Conservation (phyloP, 2,113 vertebrate species). For the Phaethornis superciliosus region DNA sequence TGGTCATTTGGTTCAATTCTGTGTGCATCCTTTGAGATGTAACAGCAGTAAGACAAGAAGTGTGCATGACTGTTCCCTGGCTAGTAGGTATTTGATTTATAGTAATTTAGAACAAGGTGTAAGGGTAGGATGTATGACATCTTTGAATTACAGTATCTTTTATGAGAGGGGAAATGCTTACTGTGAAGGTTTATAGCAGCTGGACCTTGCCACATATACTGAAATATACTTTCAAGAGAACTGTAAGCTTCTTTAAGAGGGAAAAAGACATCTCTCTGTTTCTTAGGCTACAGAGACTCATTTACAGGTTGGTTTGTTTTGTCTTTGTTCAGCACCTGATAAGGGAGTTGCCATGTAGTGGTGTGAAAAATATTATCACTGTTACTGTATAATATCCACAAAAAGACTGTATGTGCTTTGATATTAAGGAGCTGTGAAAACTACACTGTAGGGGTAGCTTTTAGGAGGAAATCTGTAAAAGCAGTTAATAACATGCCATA, state of each 20-base stretch:
- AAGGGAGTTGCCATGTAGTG: not conserved
- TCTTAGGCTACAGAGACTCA: not conserved
- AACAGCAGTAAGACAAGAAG: not conserved
- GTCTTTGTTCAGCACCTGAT: not conserved
- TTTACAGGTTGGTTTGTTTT: not conserved
- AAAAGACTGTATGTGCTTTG: not conserved
- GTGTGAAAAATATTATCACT: not conserved
- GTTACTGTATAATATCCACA: not conserved
- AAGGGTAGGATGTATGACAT: not conserved
- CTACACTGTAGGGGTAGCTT: not conserved
- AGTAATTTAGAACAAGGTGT: not conserved
- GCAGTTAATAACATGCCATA: not conserved
- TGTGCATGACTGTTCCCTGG: not conserved
- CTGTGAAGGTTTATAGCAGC: not conserved
- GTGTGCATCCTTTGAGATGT: not conserved
- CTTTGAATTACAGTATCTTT: not conserved
- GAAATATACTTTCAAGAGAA: not conserved
- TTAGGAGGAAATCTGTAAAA: not conserved
- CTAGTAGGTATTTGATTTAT: fast-evolving
- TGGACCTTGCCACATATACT: not conserved
- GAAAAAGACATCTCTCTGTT: not conserved
- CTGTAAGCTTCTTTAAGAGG: not conserved
- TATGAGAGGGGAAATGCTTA: not conserved
- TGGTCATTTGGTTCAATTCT: not conserved
- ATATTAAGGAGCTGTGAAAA: not conserved